phyloP scores from a whole-genome alignment of 2,113 vertebrate genomes.

The Panthera tigris region DNA sequence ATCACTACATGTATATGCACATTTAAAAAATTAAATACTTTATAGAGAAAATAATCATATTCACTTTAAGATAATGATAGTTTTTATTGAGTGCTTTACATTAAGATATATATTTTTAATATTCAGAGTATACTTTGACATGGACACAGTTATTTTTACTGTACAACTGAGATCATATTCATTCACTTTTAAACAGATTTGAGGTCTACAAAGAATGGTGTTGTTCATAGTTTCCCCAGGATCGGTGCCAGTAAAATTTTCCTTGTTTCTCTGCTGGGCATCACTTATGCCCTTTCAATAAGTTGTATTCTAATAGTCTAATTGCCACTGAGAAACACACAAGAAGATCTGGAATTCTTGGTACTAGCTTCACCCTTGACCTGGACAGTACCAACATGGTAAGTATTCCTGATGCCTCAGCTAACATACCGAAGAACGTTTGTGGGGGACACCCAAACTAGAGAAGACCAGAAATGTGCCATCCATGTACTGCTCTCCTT shows the following conservation, averaged over 20 bases:
- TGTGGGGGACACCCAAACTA: neutral
- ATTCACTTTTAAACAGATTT: neutral
- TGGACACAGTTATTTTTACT: no score
- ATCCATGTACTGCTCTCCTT: neutral
- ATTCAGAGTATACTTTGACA: no score
- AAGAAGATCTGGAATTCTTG: neutral
- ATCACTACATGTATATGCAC: fast-evolving
- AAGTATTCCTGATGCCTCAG: neutral
- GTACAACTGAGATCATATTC: no score
- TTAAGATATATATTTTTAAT: no score
- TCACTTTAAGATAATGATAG: neutral
- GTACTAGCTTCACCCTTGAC: neutral
- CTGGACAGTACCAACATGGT: neutral
- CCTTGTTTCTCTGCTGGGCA: neutral
- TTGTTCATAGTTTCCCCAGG: neutral
- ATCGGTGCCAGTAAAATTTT: neutral
- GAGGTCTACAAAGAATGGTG: neutral
- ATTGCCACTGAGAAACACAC: neutral
- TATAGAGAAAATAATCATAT: neutral
- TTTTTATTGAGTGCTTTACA: no score
- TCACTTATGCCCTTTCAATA: neutral
- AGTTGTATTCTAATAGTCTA: neutral
- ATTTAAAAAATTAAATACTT: neutral
- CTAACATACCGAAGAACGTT: neutral
- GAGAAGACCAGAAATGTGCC: neutral